Evolutionary conservation across 2,113 vertebrate genomes (phyloP), one percentile per base, ranked within the genome.

Genomic region (Saguinus imperator): DNA sequence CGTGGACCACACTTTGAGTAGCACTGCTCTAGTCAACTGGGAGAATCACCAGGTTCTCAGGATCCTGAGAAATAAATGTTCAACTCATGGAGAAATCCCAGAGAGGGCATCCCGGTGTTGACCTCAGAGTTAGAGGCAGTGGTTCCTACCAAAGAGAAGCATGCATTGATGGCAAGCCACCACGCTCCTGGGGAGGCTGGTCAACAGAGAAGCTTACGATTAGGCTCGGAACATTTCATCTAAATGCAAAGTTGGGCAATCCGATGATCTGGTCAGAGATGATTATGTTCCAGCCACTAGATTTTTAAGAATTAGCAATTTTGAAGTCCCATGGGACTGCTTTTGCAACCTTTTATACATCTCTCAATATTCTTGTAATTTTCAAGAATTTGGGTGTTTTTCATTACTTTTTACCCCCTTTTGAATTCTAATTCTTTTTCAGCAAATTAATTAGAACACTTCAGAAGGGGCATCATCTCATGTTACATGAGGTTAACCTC

Each of bases 391-490:
- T 73, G 48, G 17, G 8, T 81, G 66, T 88, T 94, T 92, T 48
- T 64, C 45, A n/a, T 9, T 70, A 79, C 27, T 29, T 25, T 88
- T 70, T 25, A 23, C 2, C 35, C 32, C 13, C 64, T 89, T 75
- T 66, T 79, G 12, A 96, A 88, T 79, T 91, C 45, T 57, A 92
- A 91, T 82, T 73, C 48, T 80, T 89, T 96, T 93, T 81, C n/a
- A 70, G 58, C 23, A 73, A 61, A 81, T 82, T 64, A 45, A 21
- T 52, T 64, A 83, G 68, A 76, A 89, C 32, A 82, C 23, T 68
- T 81, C 55, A 8, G n/a, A 48, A 0, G 5, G 35, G 7, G 25
- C n/a, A n/a, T 58, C 35, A 68, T 48, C n/a, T 86, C 48, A 25
- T 16, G 9, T 32, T 32, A 25, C 9, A 32, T 73, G 25, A 58